Base-by-base conservation (phyloP, 2,888 invertebrate species). In the Agelastica alni region DNA sequence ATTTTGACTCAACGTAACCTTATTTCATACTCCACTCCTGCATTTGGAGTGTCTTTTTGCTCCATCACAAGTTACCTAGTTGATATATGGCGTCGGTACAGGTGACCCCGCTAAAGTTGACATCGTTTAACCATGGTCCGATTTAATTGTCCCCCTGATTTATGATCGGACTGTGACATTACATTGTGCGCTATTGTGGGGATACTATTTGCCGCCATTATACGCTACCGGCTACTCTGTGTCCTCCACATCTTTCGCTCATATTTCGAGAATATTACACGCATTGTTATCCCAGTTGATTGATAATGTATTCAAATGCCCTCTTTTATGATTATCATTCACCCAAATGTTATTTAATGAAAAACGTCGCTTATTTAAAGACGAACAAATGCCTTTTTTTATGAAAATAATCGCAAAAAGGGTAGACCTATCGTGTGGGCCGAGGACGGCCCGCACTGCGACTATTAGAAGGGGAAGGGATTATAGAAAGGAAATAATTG, bases 111-210 rank as follows among this genome's bases (percentile, higher is more conserved):
- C 65, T 67, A 69, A 70, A 71, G 73, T 70, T 71, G 70, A 71
- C 71, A 69, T 69, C 69, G 67, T 69, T 71, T 69, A 70, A 71
- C 70, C 70, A 67, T 64, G 68, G 71, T 66, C 65, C 70, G 72
- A 74, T 74, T 73, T 73, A 73, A 74, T 73, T 73, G 73, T 72
- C 67, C 65, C 62, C 59, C 62, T 74, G 74, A 74, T 74, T 73
- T 72, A 74, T 72, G 70, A 63, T 58, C 65, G 59, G 62, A 41
- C 60, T 69, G 69, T 70, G 70, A 73, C 71, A 68, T 65, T 65
- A 65, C 64, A 68, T 69, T 72, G 70, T 70, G 58, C 58, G 53
- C 46, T 51, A 47, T 56, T 47, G 43, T 56, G 22, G 56, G 55
- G 55, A 28, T 41, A 36, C 55, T 36, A 55, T 20, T 36, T 28